Evolutionary conservation across 2,797 vertebrate species (phyloP).

Genomic region (Sebastes trivittatus): DNA sequence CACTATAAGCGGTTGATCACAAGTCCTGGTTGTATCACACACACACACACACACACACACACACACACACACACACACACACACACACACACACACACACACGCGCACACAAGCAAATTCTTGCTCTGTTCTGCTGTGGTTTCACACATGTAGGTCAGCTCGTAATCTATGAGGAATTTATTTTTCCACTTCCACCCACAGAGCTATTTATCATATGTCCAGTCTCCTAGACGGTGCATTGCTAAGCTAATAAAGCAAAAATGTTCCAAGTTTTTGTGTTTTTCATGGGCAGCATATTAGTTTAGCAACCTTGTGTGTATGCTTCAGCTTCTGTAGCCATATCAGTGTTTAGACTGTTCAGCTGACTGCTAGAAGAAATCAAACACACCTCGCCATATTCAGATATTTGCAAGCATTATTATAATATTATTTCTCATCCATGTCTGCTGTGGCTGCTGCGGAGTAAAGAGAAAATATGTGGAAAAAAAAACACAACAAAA

Average conservation of each 20-base stretch:
- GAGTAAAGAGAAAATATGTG: neutral
- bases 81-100: slow-evolving; percentile 28
- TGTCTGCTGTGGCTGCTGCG: neutral
- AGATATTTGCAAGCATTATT: slow-evolving; percentile 25
- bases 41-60: slow-evolving; percentile 5
- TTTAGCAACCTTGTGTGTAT: neutral
- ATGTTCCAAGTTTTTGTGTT: neutral
- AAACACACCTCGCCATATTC: slow-evolving; percentile 1
- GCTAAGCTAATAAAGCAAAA: slow-evolving; percentile 32
- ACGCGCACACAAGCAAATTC: slow-evolving; percentile 17
- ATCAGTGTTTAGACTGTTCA: neutral
- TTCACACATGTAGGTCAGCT: slow-evolving; percentile 65
- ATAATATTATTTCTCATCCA: neutral
- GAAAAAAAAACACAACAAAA: neutral
- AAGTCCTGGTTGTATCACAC: slow-evolving; percentile 17
- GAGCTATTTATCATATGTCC: slow-evolving; percentile 53
- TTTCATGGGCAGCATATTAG: neutral
- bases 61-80: neutral
- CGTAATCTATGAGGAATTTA: slow-evolving; percentile 66
- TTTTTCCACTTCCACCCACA: slow-evolving; percentile 58
- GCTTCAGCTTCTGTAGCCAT: neutral
- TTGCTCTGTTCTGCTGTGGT: slow-evolving; percentile 37
- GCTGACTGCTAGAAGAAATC: neutral
- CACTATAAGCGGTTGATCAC: too few species aligned
- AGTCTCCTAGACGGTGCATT: slow-evolving; percentile 20